phyloP scores from a whole-genome alignment of 2,888 invertebrate genomes.

The Pheosia tremula region DNA sequence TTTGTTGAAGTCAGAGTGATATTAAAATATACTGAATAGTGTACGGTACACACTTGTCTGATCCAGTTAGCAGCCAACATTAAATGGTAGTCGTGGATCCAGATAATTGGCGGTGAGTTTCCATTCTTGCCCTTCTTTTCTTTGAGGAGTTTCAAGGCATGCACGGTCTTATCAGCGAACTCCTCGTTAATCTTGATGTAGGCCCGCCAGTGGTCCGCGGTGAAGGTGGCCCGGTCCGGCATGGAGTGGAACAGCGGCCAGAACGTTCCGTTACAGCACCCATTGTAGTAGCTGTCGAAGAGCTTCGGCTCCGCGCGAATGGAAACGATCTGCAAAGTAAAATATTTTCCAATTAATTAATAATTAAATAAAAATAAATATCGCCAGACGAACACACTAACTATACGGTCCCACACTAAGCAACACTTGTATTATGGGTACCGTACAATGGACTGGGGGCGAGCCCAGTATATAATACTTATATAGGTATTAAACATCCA shows the following conservation, averaged over 20 bases:
- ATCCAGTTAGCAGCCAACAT: constrained; percentile 97
- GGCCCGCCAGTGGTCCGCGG: constrained; percentile 92
- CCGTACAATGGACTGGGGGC: too few relatives aligned
- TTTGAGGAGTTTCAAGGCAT: constrained; percentile 85
- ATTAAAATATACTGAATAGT: neutral
- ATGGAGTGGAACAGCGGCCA: constrained; percentile 97
- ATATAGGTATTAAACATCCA: too few relatives aligned
- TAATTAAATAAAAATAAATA: too few relatives aligned
- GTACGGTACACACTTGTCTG: constrained; percentile 85
- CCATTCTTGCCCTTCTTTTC: constrained; percentile 73
- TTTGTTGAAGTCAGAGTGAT: neutral
- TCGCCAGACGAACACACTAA: too few relatives aligned
- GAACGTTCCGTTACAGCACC: constrained; percentile 95
- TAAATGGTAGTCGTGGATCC: constrained; percentile 97
- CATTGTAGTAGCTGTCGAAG: constrained; percentile 96
- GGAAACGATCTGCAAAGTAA: constrained; percentile 88
- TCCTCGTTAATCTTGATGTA: constrained; percentile 92
- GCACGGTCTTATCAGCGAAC: constrained; percentile 92
- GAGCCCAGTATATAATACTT: too few relatives aligned
- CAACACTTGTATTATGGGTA: too few relatives aligned
- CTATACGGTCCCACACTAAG: too few relatives aligned
- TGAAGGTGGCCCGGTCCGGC: constrained; percentile 94
- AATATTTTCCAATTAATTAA: constrained; percentile 8
- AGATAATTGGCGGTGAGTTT: constrained; percentile 89
- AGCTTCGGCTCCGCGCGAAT: constrained; percentile 90